These are phyloP conservation scores for Micrastur ruficollis DNA, from an alignment of 2,797 vertebrate genomes.

Conservation along the genomic window DNA sequence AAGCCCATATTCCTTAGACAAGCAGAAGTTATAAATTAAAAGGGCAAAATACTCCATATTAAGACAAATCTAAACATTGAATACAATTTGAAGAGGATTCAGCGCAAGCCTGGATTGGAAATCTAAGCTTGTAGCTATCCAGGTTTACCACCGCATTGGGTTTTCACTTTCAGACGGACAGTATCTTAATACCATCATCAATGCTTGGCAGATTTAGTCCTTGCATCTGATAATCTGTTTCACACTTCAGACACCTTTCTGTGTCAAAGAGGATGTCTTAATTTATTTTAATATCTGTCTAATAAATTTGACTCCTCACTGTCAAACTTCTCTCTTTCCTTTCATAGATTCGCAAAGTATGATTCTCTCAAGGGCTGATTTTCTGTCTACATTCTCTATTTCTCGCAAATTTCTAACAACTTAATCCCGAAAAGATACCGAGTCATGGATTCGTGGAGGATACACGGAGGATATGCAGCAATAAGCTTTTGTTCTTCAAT, in stretches of 20 bases:
- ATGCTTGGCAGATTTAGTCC: too few relatives aligned
- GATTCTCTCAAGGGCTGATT: not conserved
- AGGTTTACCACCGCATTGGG: not conserved
- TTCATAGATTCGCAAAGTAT: not conserved
- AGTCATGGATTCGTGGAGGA: not conserved
- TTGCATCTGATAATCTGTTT: not conserved
- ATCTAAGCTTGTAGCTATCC: not conserved
- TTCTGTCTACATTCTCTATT: not conserved
- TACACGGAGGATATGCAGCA: not conserved
- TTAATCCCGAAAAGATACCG: not conserved
- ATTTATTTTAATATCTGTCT: not conserved
- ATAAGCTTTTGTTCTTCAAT: not conserved
- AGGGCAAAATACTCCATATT: not conserved
- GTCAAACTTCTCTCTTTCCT: not conserved
- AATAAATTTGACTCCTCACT: not conserved
- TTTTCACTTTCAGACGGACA: not conserved
- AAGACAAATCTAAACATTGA: not conserved
- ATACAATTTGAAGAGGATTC: not conserved
- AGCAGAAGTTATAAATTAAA: not conserved
- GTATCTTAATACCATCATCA: not conserved
- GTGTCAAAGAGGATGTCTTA: not conserved
- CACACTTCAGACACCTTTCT: not conserved
- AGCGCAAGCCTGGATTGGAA: not conserved
- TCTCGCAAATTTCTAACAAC: not conserved
- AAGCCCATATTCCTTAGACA: not conserved